Percentiles rank a stretch among this genome's conserved stretches.
phyloP scores from a whole-genome alignment of 2,797 vertebrate genomes.

The Falco biarmicus region DNA sequence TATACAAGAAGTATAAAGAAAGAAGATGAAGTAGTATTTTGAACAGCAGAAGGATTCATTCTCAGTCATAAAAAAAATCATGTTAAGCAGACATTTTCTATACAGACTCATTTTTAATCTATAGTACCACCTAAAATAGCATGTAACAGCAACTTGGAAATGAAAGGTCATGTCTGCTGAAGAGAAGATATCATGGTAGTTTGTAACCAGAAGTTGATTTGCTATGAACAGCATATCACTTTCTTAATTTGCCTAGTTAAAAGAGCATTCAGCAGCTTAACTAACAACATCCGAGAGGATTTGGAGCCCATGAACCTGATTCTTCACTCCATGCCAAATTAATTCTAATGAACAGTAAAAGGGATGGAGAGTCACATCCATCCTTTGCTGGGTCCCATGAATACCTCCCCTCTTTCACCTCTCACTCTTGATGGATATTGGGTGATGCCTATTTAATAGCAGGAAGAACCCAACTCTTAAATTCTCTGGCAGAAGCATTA shows the following conservation, averaged over 20 bases:
- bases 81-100: neutral
- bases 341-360: neutral
- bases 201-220: neutral
- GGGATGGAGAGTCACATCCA: neutral
- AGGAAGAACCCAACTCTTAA: neutral
- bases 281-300: slow-evolving; percentile 4
- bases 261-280: slow-evolving; percentile 15
- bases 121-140: neutral
- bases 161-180: neutral
- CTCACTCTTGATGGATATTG: neutral
- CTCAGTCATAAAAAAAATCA: neutral
- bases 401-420: neutral
- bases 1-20: neutral
- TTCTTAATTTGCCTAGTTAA: slow-evolving; percentile 14
- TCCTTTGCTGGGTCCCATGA: neutral
- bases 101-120: neutral
- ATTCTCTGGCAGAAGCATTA: neutral
- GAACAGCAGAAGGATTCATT: slow-evolving; percentile 25
- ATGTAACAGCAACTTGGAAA: neutral
- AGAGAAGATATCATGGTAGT: neutral
- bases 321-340: neutral
- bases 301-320: neutral
- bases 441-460: neutral
- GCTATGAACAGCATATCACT: neutral
- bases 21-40: neutral